Evolutionary conservation across 1,140 invertebrate genomes (phyloP).

Genomic region (Drosophila sp.): DNA sequence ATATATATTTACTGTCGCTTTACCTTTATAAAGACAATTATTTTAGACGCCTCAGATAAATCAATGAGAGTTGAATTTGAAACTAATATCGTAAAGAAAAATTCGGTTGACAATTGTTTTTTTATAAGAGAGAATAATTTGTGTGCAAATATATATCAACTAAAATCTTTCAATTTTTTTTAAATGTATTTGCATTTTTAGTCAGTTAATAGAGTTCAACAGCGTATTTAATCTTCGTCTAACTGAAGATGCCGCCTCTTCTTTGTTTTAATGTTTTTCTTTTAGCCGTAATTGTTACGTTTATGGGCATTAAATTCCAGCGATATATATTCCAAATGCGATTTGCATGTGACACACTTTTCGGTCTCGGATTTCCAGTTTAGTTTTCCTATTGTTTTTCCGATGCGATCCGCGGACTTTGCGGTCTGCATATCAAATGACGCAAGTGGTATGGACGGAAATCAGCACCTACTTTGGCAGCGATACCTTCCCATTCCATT

Average conservation of each 20-base stretch:
- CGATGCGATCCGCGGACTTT: constrained; percentile 7
- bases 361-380: constrained; percentile 40
- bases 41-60: no score
- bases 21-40: no score
- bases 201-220: no score
- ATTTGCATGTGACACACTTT: constrained; percentile 82
- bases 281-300: constrained; percentile 57
- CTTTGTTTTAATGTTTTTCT: not conserved
- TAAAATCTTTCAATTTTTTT: no score
- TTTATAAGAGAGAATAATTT: no score
- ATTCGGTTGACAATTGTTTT: no score
- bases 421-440: constrained; percentile 63
- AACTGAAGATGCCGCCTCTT: not conserved
- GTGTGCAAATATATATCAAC: no score
- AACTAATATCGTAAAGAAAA: no score
- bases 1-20: no score
- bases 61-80: no score
- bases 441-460: constrained; percentile 64
- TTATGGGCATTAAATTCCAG: constrained; percentile 78
- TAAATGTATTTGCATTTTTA: no score
- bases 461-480: constrained; percentile 60
- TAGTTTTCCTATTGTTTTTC: constrained; percentile 35
- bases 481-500: not conserved
- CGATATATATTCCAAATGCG: constrained; percentile 54
- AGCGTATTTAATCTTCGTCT: not conserved